Evolutionary conservation across 1,140 invertebrate species (phyloP).

Genomic region (Andricus grossulariae): DNA sequence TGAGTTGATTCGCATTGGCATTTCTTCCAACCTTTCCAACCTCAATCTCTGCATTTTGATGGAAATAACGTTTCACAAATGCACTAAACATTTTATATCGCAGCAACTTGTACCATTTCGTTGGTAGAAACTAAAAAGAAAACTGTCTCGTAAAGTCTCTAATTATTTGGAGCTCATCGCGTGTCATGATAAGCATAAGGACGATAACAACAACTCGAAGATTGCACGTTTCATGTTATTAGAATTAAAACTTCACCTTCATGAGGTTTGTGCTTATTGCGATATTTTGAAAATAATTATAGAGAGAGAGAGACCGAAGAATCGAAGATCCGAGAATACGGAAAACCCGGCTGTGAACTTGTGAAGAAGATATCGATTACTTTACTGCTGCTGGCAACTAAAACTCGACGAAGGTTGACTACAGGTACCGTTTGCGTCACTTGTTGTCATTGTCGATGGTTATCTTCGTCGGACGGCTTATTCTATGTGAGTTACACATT

Average conservation of each 20-base stretch:
- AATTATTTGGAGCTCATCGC: no score
- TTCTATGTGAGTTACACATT: no score
- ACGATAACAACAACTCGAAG: no score
- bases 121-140: background rate
- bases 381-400: no score
- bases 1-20: slow-evolving; percentile 76
- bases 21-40: slow-evolving; percentile 78
- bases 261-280: background rate
- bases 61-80: slow-evolving; percentile 22
- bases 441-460: background rate
- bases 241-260: slow-evolving; percentile 3
- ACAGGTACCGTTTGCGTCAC: slow-evolving; percentile 18
- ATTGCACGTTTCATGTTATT: background rate
- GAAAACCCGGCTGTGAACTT: slow-evolving; percentile 17
- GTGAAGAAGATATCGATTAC: slow-evolving; percentile 25
- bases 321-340: no score
- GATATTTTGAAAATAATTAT: background rate
- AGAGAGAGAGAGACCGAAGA: background rate
- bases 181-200: no score
- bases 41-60: slow-evolving; percentile 58
- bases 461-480: no score
- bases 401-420: background rate
- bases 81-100: slow-evolving; percentile 17
- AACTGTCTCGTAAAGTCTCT: background rate
- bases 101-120: slow-evolving; percentile 1